Evolutionary conservation across 2,113 vertebrate species (phyloP).

Genomic region (Podiceps cristatus): DNA sequence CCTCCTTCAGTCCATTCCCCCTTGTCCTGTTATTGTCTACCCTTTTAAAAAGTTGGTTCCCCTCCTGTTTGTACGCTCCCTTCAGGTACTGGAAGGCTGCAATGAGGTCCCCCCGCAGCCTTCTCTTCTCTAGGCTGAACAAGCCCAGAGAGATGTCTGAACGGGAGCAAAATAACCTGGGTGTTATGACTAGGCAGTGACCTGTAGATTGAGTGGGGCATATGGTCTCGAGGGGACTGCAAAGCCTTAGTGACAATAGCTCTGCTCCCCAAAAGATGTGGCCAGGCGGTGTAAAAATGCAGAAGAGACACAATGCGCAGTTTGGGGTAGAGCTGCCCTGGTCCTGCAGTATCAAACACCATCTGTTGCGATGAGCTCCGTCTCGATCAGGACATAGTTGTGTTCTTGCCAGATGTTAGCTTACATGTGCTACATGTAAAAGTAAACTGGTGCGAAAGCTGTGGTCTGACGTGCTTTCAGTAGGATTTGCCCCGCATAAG

Average conservation of each 20-base stretch:
- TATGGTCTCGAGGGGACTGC: not conserved
- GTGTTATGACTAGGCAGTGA: not conserved
- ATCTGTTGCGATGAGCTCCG: not conserved
- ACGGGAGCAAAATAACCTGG: not conserved
- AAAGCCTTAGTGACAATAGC: not conserved
- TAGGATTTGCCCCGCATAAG: slow-evolving; percentile 55
- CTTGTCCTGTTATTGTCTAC: too few species aligned
- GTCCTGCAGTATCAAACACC: not conserved
- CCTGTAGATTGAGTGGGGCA: not conserved
- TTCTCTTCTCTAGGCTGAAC: too few species aligned
- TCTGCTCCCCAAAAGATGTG: not conserved
- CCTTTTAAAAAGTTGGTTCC: too few species aligned
- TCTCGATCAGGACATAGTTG: slow-evolving; percentile 11
- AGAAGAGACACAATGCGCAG: not conserved
- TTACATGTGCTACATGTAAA: slow-evolving; percentile 43
- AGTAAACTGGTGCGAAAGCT: slow-evolving; percentile 50
- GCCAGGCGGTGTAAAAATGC: not conserved
- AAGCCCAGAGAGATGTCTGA: too few species aligned
- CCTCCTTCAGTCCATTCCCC: too few species aligned
- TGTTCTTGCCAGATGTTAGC: slow-evolving; percentile 43
- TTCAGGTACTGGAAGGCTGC: too few species aligned
- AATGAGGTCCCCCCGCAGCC: too few species aligned
- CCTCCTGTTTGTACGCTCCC: too few species aligned
- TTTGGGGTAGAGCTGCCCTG: not conserved
- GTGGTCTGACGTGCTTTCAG: slow-evolving; percentile 46